A percentile compares a stretch with the other conserved stretches of the same genome.
Conservation (phyloP, 2,113 vertebrate genomes). For the Oxygymnocypris stewartii region DNA sequence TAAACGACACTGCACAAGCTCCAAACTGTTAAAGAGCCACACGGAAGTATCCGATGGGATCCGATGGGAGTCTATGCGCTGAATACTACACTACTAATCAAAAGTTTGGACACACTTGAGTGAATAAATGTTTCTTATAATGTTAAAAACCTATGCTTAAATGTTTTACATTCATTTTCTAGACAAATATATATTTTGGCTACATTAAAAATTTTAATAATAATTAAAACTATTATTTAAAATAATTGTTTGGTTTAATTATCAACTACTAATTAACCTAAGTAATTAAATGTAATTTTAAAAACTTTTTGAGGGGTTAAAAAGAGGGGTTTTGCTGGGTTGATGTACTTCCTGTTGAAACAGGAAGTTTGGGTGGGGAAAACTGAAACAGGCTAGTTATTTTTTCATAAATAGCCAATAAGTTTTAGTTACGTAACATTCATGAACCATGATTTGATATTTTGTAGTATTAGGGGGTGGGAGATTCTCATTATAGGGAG, state of each 20-base stretch:
- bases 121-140: conserved; percentile 1
- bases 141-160: not conserved
- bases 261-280: not conserved
- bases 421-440: not conserved
- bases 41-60: not conserved
- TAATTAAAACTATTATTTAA: not conserved
- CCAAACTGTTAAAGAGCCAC: conserved; percentile 36
- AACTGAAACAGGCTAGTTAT: not conserved
- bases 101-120: not conserved
- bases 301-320: not conserved
- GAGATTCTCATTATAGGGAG: not conserved
- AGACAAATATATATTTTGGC: not conserved
- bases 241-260: not conserved
- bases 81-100: conserved; percentile 1
- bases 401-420: not conserved
- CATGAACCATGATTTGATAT: not conserved
- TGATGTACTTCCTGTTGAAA: not conserved
- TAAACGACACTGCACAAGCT: conserved; percentile 47
- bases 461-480: not conserved
- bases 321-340: not conserved
- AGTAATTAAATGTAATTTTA: not conserved
- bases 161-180: not conserved
- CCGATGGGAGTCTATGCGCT: no score
- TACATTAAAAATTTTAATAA: not conserved
- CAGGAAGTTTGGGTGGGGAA: not conserved